Evolutionary conservation across 2,797 vertebrate genomes (phyloP).

Genomic region (Aselliscus stoliczkanus): DNA sequence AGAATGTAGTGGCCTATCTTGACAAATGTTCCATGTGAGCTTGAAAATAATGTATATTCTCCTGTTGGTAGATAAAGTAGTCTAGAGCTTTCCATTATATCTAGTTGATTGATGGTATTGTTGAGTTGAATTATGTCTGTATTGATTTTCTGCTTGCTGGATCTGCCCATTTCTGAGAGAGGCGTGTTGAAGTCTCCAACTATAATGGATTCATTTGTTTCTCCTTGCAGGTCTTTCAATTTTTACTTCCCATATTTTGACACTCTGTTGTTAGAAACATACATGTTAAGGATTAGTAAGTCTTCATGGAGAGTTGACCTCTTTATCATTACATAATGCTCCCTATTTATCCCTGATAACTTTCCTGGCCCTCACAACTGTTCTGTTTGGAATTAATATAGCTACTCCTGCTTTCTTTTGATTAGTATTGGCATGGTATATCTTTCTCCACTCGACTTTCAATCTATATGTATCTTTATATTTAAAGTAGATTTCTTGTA

Average conservation of each 20-base stretch:
- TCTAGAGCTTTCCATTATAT: background rate
- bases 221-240: background rate
- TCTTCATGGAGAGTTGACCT: background rate
- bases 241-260: slow-evolving; percentile 1
- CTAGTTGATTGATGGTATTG: background rate
- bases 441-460: background rate
- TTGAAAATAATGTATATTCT: background rate
- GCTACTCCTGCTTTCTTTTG: background rate
- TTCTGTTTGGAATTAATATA: background rate
- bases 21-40: background rate
- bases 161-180: background rate
- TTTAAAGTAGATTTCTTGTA: background rate
- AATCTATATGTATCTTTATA: background rate
- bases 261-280: background rate
- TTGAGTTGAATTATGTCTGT: background rate
- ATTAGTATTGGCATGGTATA: background rate
- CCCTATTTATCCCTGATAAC: background rate
- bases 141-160: background rate
- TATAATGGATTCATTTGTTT: background rate
- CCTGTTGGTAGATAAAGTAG: background rate
- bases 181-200: background rate
- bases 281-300: background rate
- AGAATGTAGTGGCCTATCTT: background rate
- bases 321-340: background rate
- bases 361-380: background rate